A percentile compares a stretch with the other conserved stretches of the same genome.
Evolutionary conservation across 2,797 vertebrate genomes (phyloP).

Genomic region (Channallabes apus): DNA sequence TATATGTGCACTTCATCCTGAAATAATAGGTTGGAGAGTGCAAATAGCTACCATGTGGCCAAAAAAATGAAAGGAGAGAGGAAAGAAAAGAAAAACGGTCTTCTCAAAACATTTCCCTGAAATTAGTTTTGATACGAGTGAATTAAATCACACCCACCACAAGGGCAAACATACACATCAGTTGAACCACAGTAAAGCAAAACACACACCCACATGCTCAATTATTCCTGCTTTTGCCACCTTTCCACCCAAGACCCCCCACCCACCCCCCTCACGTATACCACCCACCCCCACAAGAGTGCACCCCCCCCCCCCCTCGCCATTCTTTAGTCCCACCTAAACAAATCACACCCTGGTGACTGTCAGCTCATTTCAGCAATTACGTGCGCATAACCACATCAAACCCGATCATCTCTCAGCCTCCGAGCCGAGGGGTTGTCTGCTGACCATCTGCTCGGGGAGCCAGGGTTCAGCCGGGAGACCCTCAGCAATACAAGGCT

Average conservation of each 20-base stretch:
- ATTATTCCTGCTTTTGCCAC: slow-evolving; percentile 33
- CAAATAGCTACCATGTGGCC: not conserved
- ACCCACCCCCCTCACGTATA: slow-evolving; percentile 51
- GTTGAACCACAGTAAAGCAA: slow-evolving; percentile 43
- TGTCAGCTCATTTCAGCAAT: slow-evolving; percentile 70
- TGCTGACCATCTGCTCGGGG: slow-evolving; percentile 69
- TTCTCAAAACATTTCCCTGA: not conserved
- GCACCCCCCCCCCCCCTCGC: slow-evolving; percentile 57
- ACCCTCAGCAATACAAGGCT: slow-evolving; percentile 39
- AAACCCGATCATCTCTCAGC: slow-evolving; percentile 73
- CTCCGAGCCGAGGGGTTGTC: slow-evolving; percentile 58
- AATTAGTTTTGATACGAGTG: slow-evolving; percentile 50
- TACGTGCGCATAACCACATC: slow-evolving; percentile 69
- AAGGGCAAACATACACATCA: slow-evolving; percentile 40
- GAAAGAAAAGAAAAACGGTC: not conserved
- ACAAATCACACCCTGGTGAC: slow-evolving; percentile 67
- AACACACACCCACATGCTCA: slow-evolving; percentile 44
- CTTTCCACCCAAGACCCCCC: slow-evolving; percentile 53
- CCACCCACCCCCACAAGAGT: slow-evolving; percentile 55
- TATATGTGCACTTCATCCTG: too few relatives aligned
- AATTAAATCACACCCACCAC: slow-evolving; percentile 44
- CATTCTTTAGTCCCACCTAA: slow-evolving; percentile 68
- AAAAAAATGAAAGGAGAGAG: not conserved
- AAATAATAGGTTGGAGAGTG: not conserved
- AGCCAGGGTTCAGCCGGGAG: slow-evolving; percentile 47